Base-by-base conservation (phyloP, 2,888 invertebrate genomes). In the Agrochola circellaris region DNA sequence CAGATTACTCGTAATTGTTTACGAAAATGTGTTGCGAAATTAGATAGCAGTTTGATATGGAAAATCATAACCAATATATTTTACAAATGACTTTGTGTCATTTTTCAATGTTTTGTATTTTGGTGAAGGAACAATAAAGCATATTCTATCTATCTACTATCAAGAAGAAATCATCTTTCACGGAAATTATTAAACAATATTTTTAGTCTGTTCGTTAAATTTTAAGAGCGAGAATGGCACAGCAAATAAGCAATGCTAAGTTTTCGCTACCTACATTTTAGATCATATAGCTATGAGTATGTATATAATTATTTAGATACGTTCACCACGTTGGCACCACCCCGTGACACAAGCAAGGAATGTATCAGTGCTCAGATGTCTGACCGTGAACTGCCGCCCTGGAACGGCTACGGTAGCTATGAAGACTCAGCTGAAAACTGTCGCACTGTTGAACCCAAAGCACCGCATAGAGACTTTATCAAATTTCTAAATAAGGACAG, bases 391-490 rank as follows among this genome's bases (percentile, higher is more conserved):
- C 91, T 98, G 65, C 99, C 99, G 0, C 99, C 99, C 0, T 99
- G 98, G 97, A 99, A 99, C 91, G 99, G 99, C 6, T 99, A 98
- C 94, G 99, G 99, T 0, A 97, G 98, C 0, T 98, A 98, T 91
- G 99, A 99, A 81, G 99, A 99, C 92, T 99, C 99, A 0, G 98
- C 99, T 15, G 98, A 98, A 86, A 99, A 99, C 91, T 99, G 99
- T 91, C 97, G 98, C 69, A 98, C 98, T 0, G 97, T 99, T 0
- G 97, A 98, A 87, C 98, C 98, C 0, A 98, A 98, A 92, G 96
- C 98, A 2, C 98, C 98, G 0, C 97, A 97, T 87, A 96, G 97
- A 15, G 98, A 99, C 93, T 98, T 98, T 88, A 97, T 98, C 76
- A 98, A 98, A 93, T 98, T 98, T 90, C 97, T 98, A 76, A 97